Evolutionary conservation across 2,888 invertebrate genomes (phyloP), one percentile per base, ranked within the genome.

Genomic region (Polyommatus icarus): DNA sequence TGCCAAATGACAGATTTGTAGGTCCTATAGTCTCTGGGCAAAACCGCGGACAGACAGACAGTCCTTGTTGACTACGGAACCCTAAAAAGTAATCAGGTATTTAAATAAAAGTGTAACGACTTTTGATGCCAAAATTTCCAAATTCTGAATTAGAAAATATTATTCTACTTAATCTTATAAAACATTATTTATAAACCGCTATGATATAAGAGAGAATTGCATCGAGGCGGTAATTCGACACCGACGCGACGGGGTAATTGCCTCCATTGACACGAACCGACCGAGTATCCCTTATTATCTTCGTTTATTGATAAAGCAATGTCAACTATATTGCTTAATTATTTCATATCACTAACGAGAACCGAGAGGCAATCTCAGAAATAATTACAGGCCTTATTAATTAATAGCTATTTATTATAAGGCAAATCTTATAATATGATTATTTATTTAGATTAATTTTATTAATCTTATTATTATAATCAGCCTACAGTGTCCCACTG

Each of bases 291-390:
- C 24, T n/a, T 54, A 54, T 75, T 75, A 29, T 29, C 29, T 29
- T 75, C 29, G 18, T 75, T 46, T 75, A 75, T 75, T 75, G 73
- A 50, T 71, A 32, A 29, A 40, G 12, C 46, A 40, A 24, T 73
- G 24, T 50, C 73, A 24, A 29, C 24, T 50, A 54, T 75, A 50
- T 75, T n/a, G 54, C 36, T 61, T 54, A 76, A 77, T 78, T 32
- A 75, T 79, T 79, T 73, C 67, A 29, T 50, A 61, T 29, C 77
- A 67, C 67, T 67, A 67, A 67, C 67, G 67, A 67, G 67, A 67
- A 0, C 15, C 67, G 29, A 67, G 29, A 67, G 15, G 18, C 29
- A 18, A 67, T 67, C 67, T 67, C 7, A 67, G 18, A 67, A 29
- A 32, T 67, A 67, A 67, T 67, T 29, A 32, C 67, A 67, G 29